phyloP scores from a whole-genome alignment of 2,113 vertebrate genomes.

The Thunnus maccoyii region DNA sequence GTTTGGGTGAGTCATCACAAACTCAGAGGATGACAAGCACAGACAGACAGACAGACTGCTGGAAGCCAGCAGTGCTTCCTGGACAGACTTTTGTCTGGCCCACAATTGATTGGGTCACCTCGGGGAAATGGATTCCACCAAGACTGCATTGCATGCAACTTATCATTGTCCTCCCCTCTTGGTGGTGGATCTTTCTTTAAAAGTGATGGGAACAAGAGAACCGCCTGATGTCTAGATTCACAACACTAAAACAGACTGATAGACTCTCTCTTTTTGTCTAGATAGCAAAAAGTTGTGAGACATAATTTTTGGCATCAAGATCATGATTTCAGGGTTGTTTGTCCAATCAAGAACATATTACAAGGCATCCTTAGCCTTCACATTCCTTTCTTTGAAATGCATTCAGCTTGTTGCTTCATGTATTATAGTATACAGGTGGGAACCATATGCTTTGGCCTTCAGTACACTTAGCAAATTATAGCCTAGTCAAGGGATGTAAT shows the following conservation, averaged over 20 bases:
- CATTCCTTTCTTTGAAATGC: neutral
- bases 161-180: constrained; percentile 56
- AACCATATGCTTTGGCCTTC: constrained; percentile 16
- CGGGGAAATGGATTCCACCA: constrained; percentile 58
- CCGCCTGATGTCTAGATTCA: constrained; percentile 30
- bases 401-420: constrained; percentile 3
- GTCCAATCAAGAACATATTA: neutral
- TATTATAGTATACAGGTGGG: neutral
- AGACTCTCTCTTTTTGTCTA: neutral
- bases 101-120: constrained; percentile 76
- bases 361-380: neutral
- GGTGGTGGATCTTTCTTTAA: constrained; percentile 43
- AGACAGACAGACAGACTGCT: constrained; percentile 59
- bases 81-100: constrained; percentile 72
- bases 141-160: constrained; percentile 50
- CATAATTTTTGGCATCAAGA: neutral
- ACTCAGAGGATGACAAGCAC: constrained; percentile 39
- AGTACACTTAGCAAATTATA: constrained; percentile 29
- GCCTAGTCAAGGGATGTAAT: neutral
- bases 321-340: neutral
- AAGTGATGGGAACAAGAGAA: constrained; percentile 44
- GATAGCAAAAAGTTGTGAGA: neutral
- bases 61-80: constrained; percentile 54
- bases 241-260: constrained; percentile 8
- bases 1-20: constrained; percentile 60